Evolutionary conservation across 2,113 vertebrate species (phyloP), one percentile per base, ranked within the genome.

Genomic region (Anseranas semipalmata): DNA sequence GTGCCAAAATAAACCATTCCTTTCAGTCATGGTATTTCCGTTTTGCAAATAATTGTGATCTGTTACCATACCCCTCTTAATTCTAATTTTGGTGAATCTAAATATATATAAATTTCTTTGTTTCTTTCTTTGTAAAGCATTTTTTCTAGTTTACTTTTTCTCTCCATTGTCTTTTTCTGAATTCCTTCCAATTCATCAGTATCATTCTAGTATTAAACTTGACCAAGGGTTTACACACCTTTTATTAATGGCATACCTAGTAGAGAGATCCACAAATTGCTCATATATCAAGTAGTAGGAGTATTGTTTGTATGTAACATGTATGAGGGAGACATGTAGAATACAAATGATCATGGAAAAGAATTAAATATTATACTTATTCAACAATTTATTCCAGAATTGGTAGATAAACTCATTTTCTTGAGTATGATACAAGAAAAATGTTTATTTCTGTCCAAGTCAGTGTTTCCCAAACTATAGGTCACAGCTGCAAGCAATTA

Each of bases 1-100:
- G 46, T 74, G 87, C 95, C 92, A 90, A 96, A 95, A 95, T 91
- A 95, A 97, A 86, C 59, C 59, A 78, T 88, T 94, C 72, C 79
- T 89, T 90, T 82, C 55, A 77, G 55, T 82, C 75, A 52, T 75
- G 92, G 88, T 74, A 89, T 96, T 96, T 95, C 90, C 33, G 3
- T 55, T 88, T 91, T 72, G 55, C 75, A 90, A 93, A 93, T 91
- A 95, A 86, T 81, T 88, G 74, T 88, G 41, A 63, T 90, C 52
- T 91, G 56, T 65, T 92, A 68, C 73, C 15, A 1, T 87, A 58
- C 13, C 12, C 71, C 62, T 87, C 74, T 70, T 90, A 82, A 41
- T 15, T 73, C 43, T 85, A 21, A 55, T 73, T 68, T 68, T 96
- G 35, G 9, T 90, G 50, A 55, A 21, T 43, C 37, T n/a, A 62